Percentiles rank a stretch among this genome's conserved stretches.
Conservation (phyloP, 2,113 vertebrate species). For the Tor tambroides region DNA sequence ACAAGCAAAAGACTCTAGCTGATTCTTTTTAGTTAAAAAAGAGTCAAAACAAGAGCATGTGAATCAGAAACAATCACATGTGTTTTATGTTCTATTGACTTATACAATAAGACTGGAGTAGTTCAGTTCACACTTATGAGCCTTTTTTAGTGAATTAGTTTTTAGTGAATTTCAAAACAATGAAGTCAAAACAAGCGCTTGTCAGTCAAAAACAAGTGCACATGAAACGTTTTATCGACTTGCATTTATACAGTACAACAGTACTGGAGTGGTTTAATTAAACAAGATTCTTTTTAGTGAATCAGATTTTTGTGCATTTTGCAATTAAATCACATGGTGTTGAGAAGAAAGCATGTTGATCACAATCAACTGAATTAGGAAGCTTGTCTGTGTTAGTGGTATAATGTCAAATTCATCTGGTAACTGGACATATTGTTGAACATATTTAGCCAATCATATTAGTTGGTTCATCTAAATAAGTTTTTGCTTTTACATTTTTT, state of each 20-base stretch:
- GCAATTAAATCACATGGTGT: no score
- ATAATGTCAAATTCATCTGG: background rate
- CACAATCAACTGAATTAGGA: background rate
- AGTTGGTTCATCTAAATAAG: background rate
- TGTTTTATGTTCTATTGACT: background rate
- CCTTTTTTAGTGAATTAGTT: background rate
- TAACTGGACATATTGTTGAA: background rate
- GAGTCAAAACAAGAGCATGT: background rate
- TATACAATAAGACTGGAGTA: background rate
- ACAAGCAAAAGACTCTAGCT: background rate
- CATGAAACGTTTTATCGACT: background rate
- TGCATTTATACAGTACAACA: background rate
- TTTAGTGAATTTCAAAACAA: background rate
- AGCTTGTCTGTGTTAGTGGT: background rate
- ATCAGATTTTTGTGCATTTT: no score
- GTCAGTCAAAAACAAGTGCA: background rate
- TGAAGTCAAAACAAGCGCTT: background rate
- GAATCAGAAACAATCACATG: background rate
- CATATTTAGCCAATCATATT: background rate
- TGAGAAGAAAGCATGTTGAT: background rate
- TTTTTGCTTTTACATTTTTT: background rate
- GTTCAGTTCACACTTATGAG: background rate
- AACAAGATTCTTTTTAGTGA: background rate
- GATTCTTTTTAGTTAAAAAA: background rate
- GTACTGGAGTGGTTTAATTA: background rate